phyloP scores from a whole-genome alignment of 2,113 vertebrate species.

The Sakesphorus luctuosus region DNA sequence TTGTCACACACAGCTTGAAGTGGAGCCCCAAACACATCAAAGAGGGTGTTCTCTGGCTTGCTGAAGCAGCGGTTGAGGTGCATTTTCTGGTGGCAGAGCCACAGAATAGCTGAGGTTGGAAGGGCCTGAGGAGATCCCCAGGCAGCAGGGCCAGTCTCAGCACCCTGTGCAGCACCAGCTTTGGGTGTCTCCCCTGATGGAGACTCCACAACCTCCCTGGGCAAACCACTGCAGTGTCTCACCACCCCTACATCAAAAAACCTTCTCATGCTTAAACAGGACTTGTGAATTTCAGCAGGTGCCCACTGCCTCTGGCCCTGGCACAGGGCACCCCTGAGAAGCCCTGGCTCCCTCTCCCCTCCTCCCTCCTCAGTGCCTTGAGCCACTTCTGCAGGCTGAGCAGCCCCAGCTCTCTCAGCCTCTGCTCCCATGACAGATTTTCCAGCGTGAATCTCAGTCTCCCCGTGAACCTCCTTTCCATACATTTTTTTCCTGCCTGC shows the following conservation, averaged over 20 bases:
- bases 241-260: background rate
- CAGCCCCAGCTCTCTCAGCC: background rate
- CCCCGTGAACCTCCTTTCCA: background rate
- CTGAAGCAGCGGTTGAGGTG: background rate
- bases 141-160: background rate
- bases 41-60: background rate
- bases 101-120: accelerated
- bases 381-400: background rate
- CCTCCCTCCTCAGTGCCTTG: background rate
- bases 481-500: background rate
- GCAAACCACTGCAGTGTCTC: background rate
- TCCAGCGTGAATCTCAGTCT: background rate
- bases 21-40: background rate
- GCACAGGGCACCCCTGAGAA: background rate
- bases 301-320: background rate
- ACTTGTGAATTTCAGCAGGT: background rate
- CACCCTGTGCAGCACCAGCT: background rate
- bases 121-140: background rate
- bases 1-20: background rate
- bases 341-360: background rate
- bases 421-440: background rate
- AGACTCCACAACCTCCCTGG: background rate
- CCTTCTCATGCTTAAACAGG: background rate
- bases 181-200: background rate
- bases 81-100: background rate